These are phyloP conservation scores for Arremon aurantiirostris DNA, from an alignment of 2,797 vertebrate genomes.

Conservation along the genomic window DNA sequence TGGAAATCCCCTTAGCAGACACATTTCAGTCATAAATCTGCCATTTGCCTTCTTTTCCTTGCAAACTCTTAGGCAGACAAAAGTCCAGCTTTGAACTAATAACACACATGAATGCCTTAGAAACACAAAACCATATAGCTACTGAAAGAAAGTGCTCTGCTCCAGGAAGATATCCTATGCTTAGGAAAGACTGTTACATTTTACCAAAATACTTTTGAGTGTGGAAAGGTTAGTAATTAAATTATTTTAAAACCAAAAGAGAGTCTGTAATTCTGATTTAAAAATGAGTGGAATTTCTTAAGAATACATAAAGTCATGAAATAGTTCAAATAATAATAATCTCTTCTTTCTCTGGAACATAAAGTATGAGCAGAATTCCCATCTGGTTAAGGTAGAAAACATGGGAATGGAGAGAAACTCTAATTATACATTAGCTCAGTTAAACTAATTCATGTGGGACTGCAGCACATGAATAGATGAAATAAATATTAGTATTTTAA, in stretches of 20 bases:
- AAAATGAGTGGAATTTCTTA: neutral
- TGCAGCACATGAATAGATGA: neutral
- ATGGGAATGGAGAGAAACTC: constrained; percentile 23
- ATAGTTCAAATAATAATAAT: neutral
- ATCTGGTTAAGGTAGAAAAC: constrained; percentile 43
- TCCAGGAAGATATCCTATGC: neutral
- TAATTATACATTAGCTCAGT: constrained; percentile 60
- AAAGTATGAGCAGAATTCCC: constrained; percentile 41
- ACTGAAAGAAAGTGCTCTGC: neutral
- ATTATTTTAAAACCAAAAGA: neutral
- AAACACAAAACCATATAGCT: neutral
- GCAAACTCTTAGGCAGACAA: neutral
- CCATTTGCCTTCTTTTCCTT: neutral
- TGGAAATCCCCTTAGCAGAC: neutral
- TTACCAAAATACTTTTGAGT: neutral
- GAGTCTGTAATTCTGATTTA: neutral
- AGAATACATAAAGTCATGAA: neutral
- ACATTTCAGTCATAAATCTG: neutral
- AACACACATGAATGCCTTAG: neutral
- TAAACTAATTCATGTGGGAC: constrained; percentile 51
- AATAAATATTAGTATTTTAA: constrained; percentile 52
- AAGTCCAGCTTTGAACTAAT: neutral
- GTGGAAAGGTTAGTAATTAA: neutral
- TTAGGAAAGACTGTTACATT: neutral
- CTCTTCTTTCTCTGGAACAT: constrained; percentile 17